phyloP scores from a whole-genome alignment of 2,888 invertebrate genomes.

The Melanotus villosus region DNA sequence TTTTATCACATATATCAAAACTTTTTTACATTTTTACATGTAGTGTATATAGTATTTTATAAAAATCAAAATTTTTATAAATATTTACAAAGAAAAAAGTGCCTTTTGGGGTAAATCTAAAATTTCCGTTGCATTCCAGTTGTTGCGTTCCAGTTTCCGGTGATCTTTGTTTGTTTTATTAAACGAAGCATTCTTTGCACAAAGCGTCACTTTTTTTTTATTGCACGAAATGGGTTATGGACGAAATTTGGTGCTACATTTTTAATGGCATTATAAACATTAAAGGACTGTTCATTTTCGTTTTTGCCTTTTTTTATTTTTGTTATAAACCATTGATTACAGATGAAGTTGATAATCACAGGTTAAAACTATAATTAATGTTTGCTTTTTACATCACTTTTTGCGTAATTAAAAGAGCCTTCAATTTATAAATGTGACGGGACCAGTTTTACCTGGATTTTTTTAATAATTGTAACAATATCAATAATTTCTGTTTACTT shows the following conservation, averaged over 20 bases:
- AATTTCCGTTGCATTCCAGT: background rate
- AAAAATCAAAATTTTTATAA: conserved; percentile 20
- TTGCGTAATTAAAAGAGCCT: conserved; percentile 18
- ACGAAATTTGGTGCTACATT: no score
- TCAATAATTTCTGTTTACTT: conserved; percentile 26
- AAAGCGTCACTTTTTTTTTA: no score
- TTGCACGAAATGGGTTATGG: no score
- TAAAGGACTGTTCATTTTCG: no score
- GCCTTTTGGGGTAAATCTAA: conserved; percentile 12
- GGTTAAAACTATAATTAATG: background rate
- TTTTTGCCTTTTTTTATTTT: background rate
- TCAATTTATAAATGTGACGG: conserved; percentile 14
- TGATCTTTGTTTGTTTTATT: background rate
- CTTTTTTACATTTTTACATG: conserved; percentile 31
- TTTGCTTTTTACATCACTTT: conserved; percentile 26
- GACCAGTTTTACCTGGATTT: conserved; percentile 25
- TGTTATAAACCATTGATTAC: background rate
- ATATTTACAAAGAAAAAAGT: conserved; percentile 10
- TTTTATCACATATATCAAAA: conserved; percentile 11
- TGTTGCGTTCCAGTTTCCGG: background rate
- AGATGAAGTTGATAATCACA: background rate
- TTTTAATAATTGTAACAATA: conserved; percentile 15
- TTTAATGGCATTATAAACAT: no score
- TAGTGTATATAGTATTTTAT: background rate
- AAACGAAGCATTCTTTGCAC: no score